These are phyloP conservation scores for Lasioglossum villosulum DNA, from an alignment of 2,888 invertebrate genomes.

Conservation along the genomic window DNA sequence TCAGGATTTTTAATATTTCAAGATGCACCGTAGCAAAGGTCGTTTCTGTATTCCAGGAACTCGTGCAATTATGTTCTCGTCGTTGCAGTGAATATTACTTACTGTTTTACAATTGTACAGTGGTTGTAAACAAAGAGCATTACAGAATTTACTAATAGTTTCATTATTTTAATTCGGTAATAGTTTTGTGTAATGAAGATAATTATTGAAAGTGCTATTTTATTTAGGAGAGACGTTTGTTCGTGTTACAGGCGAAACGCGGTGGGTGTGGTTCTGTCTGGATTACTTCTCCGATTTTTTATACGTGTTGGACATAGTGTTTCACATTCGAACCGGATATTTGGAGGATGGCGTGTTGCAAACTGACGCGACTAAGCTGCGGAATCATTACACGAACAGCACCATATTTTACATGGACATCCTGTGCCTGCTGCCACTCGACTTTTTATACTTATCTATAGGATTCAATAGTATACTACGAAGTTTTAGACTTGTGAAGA, in stretches of 20 bases:
- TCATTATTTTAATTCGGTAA: too few species aligned
- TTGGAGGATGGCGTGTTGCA: conserved; percentile 99
- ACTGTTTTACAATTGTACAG: not conserved
- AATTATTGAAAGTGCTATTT: not conserved
- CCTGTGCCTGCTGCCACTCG: conserved; percentile 97
- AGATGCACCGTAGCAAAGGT: not conserved
- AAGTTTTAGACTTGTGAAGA: conserved; percentile 97
- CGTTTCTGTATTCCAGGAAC: not conserved
- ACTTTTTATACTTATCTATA: conserved; percentile 98
- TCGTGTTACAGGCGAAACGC: conserved; percentile 89
- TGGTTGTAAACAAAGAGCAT: not conserved
- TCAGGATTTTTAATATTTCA: not conserved
- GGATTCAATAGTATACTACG: conserved; percentile 98
- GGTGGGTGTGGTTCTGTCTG: conserved; percentile 97
- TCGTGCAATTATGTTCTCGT: not conserved
- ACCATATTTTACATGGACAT: conserved; percentile 99
- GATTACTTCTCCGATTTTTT: conserved; percentile 98
- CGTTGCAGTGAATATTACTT: not conserved
- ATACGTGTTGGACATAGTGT: conserved; percentile 97
- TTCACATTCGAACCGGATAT: conserved; percentile 99
- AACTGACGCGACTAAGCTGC: conserved; percentile 96
- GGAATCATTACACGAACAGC: conserved; percentile 99
- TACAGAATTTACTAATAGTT: too few species aligned
- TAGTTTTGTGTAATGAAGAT: not conserved
- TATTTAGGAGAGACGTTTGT: not conserved